Percentiles rank a stretch among this genome's conserved stretches.
Conservation (phyloP, 2,888 invertebrate genomes). For the Melieria crassipennis region DNA sequence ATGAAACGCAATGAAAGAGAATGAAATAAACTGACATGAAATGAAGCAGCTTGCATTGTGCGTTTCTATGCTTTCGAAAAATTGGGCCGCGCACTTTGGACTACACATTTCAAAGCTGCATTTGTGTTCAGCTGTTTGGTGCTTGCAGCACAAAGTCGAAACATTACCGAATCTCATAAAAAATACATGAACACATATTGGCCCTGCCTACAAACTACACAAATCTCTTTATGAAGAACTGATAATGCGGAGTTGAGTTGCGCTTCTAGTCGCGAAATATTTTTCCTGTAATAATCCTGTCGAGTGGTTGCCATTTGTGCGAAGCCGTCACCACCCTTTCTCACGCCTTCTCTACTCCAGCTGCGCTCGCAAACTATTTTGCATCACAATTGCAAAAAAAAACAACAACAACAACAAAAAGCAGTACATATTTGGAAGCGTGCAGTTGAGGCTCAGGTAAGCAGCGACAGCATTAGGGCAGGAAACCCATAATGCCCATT, state of each 20-base stretch:
- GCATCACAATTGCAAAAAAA: slow-evolving; percentile 10
- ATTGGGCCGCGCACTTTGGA: slow-evolving; percentile 14
- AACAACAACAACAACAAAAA: background rate
- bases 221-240: too few species aligned
- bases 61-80: slow-evolving; percentile 4
- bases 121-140: background rate
- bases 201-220: too few species aligned
- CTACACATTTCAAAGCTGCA: background rate
- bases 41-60: background rate
- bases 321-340: background rate
- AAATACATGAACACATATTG: too few species aligned
- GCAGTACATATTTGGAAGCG: background rate
- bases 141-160: too few species aligned
- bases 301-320: background rate
- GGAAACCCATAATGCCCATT: slow-evolving; percentile 21
- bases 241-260: too few species aligned
- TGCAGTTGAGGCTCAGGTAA: too few species aligned
- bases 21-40: too few species aligned
- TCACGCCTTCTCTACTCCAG: background rate
- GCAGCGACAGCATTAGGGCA: slow-evolving; percentile 1
- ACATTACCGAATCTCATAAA: too few species aligned
- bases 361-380: slow-evolving; percentile 13
- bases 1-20: background rate
- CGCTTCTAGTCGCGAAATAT: too few species aligned
- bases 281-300: too few species aligned